phyloP scores from a whole-genome alignment of 2,888 invertebrate species.

The Drosophila tripunctata region DNA sequence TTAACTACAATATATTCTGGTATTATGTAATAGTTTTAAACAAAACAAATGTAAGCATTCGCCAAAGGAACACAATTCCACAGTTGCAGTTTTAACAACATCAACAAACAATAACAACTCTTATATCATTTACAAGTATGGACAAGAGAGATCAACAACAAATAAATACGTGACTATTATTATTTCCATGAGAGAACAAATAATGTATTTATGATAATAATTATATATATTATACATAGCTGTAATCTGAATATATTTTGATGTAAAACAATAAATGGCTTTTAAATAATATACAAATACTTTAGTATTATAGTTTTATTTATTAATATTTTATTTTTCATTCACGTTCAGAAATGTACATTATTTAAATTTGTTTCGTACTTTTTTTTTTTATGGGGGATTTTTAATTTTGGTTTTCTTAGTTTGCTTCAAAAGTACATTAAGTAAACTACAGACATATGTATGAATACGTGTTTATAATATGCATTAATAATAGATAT shows the following conservation, averaged over 20 bases:
- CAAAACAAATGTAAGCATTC: slow-evolving; percentile 31
- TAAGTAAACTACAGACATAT: slow-evolving; percentile 77
- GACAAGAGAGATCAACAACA: slow-evolving; percentile 13
- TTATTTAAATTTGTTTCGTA: slow-evolving; percentile 36
- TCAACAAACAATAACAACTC: slow-evolving; percentile 6
- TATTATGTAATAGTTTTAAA: slow-evolving; percentile 8
- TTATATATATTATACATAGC: not conserved
- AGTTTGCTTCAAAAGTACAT: slow-evolving; percentile 64
- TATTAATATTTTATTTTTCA: slow-evolving; percentile 43
- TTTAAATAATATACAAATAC: slow-evolving; percentile 3
- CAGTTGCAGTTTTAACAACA: slow-evolving; percentile 15
- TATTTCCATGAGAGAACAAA: slow-evolving; percentile 31
- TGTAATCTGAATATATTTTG: slow-evolving; percentile 11
- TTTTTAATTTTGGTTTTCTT: slow-evolving; percentile 33
- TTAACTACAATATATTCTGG: slow-evolving; percentile 4
- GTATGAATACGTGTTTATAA: slow-evolving; percentile 59
- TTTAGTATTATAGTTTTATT: slow-evolving; percentile 50
- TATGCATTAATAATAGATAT: slow-evolving; percentile 55
- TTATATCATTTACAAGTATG: slow-evolving; percentile 55
- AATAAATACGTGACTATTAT: slow-evolving; percentile 11
- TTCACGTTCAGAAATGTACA: slow-evolving; percentile 48
- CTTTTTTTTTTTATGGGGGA: slow-evolving; percentile 22
- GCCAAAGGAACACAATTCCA: slow-evolving; percentile 39
- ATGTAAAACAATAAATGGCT: slow-evolving; percentile 20
- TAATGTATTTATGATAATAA: slow-evolving; percentile 12